phyloP scores from a whole-genome alignment of 1,140 invertebrate genomes.

The Neodiprion lecontei region DNA sequence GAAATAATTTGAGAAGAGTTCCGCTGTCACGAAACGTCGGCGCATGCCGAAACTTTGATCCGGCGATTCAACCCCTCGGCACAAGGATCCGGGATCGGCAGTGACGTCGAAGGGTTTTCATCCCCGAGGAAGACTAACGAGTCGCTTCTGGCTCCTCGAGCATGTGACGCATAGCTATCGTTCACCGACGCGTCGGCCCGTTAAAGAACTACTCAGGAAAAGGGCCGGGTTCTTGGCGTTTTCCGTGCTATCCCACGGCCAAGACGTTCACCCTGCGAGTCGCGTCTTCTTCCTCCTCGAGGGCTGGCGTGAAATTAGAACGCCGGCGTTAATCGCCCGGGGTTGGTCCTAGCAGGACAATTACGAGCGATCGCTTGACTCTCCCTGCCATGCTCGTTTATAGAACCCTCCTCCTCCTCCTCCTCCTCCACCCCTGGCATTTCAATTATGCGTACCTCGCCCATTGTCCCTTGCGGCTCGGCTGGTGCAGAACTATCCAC shows the following conservation, averaged over 20 bases:
- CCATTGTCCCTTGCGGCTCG: not conserved
- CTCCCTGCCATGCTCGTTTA: too few species aligned
- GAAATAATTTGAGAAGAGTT: too few species aligned
- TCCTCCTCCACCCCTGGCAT: not conserved
- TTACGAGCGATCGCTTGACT: not conserved
- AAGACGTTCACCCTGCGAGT: too few species aligned
- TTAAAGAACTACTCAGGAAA: not conserved
- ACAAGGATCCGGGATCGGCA: too few species aligned
- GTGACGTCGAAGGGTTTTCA: too few species aligned
- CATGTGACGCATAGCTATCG: not conserved
- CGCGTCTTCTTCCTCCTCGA: too few species aligned
- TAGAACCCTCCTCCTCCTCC: not conserved
- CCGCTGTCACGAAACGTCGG: too few species aligned
- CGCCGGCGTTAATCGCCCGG: slow-evolving; percentile 4
- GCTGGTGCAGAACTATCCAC: too few species aligned
- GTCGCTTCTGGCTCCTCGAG: not conserved
- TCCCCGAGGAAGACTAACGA: not conserved
- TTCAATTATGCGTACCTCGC: slow-evolving; percentile 7
- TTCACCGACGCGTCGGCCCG: not conserved
- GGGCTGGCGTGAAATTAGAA: not conserved
- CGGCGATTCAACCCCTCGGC: too few species aligned
- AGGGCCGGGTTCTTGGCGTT: not conserved
- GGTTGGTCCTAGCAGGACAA: not conserved
- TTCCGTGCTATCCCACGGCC: too few species aligned
- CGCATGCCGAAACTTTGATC: too few species aligned